Evolutionary conservation across 92 coral and sea anemone species (phyloP), one percentile per base, ranked within the genome.

Genomic region (Hydrozoanthus gracilis): DNA sequence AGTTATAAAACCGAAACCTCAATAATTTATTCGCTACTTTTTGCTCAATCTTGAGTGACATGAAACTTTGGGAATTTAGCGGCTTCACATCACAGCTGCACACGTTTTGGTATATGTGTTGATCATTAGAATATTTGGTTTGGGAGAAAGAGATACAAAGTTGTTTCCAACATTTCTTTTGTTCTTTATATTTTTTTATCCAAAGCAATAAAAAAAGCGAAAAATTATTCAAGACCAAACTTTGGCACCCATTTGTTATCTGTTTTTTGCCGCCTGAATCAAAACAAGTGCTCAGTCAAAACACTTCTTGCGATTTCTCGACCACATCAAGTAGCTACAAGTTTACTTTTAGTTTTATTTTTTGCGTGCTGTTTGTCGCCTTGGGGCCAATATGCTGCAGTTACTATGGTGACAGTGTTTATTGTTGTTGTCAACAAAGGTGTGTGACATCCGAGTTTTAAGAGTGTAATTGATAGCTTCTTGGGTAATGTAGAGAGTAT

Each of bases 381-480:
- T 20, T 45, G 16, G 66, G 73, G 45, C 74, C 85, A 80, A 80
- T 80, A 80, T 17, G 73, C 12, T 18, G 58, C 39, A 27, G 39
- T 80, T 16, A 64, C 85, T 51, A 64, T 80, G 35, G 60, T 13
- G 45, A 80, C 73, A 48, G 50, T 44, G 4, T 65, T 18, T 80
- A 56, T 80, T 48, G 20, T 64, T 16, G 18, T 62, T 65, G 74
- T 80, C 69, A 80, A 80, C 85, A 80, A 80, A 80, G 74, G 85
- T 80, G 74, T 80, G 85, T 48, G 47, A 80, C 11, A 44, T 66
- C 74, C 72, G 46, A 35, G 47, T 64, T 44, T 16, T 48, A 17
- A 65, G 62, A 9, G 56, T 64, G 68, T 77, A 77, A 77, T 45
- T 44, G 74, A 62, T 51, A 51, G 62, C 13, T 44, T 66, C 80